Percentiles rank a stretch among this genome's conserved stretches.
These are phyloP conservation scores for Lasioglossum albipes DNA, from an alignment of 1,140 invertebrate genomes.

Conservation along the genomic window DNA sequence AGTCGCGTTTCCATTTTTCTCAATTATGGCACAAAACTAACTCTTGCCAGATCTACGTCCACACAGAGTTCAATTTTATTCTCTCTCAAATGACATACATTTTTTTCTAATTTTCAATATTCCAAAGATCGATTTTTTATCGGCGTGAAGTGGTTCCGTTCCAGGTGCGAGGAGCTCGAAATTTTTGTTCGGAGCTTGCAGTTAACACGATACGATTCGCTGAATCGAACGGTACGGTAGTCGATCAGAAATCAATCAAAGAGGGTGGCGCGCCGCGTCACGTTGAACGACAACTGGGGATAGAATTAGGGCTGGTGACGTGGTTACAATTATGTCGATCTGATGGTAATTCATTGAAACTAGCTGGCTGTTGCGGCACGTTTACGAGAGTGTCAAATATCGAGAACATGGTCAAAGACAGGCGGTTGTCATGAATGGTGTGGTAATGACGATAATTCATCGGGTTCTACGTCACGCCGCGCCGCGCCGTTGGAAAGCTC, in stretches of 20 bases:
- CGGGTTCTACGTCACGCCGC: conserved; percentile 25
- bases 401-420: conserved; percentile 36
- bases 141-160: too few species aligned
- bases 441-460: conserved; percentile 52
- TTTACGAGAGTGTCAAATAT: conserved; percentile 41
- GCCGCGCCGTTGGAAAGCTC: conserved; percentile 37
- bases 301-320: conserved; percentile 25
- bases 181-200: too few species aligned
- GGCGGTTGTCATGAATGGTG: conserved; percentile 39
- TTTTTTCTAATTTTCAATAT: too few species aligned
- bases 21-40: too few species aligned
- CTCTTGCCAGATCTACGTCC: too few species aligned
- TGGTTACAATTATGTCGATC: conserved; percentile 47
- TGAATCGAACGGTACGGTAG: neutral
- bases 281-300: neutral
- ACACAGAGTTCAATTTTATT: too few species aligned
- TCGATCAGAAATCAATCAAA: neutral
- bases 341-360: conserved; percentile 34
- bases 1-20: too few species aligned
- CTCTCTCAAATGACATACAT: too few species aligned
- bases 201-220: neutral
- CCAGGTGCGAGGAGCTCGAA: too few species aligned
- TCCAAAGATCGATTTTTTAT: too few species aligned
- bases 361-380: neutral
- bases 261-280: neutral